A percentile compares a stretch with the other conserved stretches of the same genome.
phyloP scores from a whole-genome alignment of 1,140 invertebrate species.

The Anthonomus grandis region DNA sequence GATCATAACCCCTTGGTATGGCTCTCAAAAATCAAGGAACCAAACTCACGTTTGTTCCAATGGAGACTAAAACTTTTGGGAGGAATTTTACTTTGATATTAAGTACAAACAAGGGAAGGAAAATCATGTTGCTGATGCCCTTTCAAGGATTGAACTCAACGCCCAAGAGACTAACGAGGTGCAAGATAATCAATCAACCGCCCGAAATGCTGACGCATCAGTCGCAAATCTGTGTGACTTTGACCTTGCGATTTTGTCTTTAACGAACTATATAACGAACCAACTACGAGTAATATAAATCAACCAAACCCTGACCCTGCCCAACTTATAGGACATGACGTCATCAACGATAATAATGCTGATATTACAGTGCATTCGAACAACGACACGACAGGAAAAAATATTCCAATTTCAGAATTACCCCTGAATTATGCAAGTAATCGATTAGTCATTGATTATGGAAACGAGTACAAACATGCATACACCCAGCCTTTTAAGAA shows the following conservation, averaged over 20 bases:
- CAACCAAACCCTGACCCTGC: no score
- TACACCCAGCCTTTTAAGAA: conserved; percentile 7
- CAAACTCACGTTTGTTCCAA: conserved; percentile 46
- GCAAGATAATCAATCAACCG: conserved; percentile 33
- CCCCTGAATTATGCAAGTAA: conserved; percentile 7
- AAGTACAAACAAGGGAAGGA: conserved; percentile 17
- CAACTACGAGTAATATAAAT: no score
- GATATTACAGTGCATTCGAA: conserved; percentile 8
- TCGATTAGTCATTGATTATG: conserved; percentile 11
- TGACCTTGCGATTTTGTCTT: neutral
- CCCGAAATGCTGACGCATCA: neutral
- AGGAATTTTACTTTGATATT: conserved; percentile 50
- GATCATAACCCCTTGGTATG: conserved; percentile 32
- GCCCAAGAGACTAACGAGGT: no score
- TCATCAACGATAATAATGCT: conserved; percentile 10
- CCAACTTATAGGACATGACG: no score
- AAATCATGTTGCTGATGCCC: conserved; percentile 13
- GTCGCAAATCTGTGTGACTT: conserved; percentile 9
- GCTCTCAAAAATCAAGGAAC: conserved; percentile 49
- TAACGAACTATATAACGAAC: neutral
- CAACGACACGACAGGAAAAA: conserved; percentile 7
- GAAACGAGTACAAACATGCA: conserved; percentile 1
- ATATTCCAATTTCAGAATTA: conserved; percentile 10
- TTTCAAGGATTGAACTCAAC: no score
- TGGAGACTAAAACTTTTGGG: conserved; percentile 48